A percentile compares a stretch with the other conserved stretches of the same genome.
phyloP scores from a whole-genome alignment of 2,888 invertebrate genomes.

The Octodonta nipae region DNA sequence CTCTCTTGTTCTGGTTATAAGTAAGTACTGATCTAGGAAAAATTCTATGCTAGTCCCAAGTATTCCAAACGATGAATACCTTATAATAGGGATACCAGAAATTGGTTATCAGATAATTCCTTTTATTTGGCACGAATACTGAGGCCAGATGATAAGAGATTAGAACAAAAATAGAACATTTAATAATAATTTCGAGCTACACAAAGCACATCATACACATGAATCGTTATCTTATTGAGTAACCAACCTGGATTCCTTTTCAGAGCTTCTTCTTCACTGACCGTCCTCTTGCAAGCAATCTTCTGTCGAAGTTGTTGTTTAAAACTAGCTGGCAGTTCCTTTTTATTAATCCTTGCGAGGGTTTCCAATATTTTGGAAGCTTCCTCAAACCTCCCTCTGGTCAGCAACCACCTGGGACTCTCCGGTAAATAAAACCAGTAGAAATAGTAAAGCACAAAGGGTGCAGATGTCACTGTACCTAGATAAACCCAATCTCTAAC shows the following conservation, averaged over 20 bases:
- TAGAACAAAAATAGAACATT: no score
- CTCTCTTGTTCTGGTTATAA: no score
- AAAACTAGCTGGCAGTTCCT: constrained; percentile 59
- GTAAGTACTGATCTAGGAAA: no score
- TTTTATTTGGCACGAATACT: no score
- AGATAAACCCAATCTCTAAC: constrained; percentile 73
- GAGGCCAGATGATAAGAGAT: no score
- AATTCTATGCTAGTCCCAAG: no score
- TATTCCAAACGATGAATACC: no score
- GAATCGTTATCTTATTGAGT: no score
- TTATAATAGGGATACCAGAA: no score
- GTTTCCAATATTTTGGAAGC: constrained; percentile 65
- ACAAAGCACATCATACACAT: no score
- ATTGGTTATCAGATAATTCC: no score
- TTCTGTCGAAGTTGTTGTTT: constrained; percentile 58
- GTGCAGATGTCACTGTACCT: constrained; percentile 68
- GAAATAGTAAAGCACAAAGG: constrained; percentile 70
- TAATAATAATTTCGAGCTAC: no score
- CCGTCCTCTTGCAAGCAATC: constrained; percentile 48
- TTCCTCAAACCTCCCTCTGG: constrained; percentile 63
- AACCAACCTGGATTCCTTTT: constrained; percentile 20
- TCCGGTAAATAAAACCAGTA: constrained; percentile 82
- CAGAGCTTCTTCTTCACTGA: constrained; percentile 40
- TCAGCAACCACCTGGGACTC: constrained; percentile 82
- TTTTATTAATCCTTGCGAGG: constrained; percentile 65